Base-by-base conservation (phyloP, 2,113 vertebrate genomes). In the Hippocampus mohnikei region DNA sequence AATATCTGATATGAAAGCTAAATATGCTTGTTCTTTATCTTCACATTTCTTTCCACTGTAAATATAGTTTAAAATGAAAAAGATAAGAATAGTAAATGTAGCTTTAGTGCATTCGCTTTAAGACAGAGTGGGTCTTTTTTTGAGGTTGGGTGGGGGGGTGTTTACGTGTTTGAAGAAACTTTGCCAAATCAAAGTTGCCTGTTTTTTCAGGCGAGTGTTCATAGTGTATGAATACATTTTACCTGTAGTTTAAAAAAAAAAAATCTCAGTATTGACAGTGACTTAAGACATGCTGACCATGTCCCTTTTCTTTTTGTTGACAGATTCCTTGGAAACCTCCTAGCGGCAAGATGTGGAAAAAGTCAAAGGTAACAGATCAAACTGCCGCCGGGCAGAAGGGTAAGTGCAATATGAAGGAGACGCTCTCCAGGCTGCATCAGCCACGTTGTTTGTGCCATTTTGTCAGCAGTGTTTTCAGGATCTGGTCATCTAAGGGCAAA, bases 351-450 rank as follows among this genome's bases (percentile, higher is more conserved):
- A 91, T 89, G 88, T 88, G 60, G 84, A 91, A 87, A 83, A 90
- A 42, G 83, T 85, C 91, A 70, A 93, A 92, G 78, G 76, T 87
- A 76, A 81, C 86, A 0, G 90, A 93, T 46, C 76, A 78, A 68
- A 90, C 91, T 88, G 91, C 90, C 86, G 11, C 79, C 27, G 91
- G 91, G 87, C 92, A 92, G 87, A 73, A 85, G 67, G 92, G 92
- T 93, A 87, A 91, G 91, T 79, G 73, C 58, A 68, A 56, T 40
- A 55, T 58, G 56, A 71, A 44, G 42, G 67, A 52, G 5, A 64
- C 21, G 15, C 7, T 44, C 62, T 2, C 41, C 0, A 16, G 25
- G 13, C n/a, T n/a, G 33, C 66, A 67, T 70, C 80, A 66, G 56
- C 70, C 48, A 44, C 27, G 27, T 69, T 59, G 73, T 71, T 74